Conservation (phyloP, 2,888 invertebrate species). For the Watsonalla binaria region DNA sequence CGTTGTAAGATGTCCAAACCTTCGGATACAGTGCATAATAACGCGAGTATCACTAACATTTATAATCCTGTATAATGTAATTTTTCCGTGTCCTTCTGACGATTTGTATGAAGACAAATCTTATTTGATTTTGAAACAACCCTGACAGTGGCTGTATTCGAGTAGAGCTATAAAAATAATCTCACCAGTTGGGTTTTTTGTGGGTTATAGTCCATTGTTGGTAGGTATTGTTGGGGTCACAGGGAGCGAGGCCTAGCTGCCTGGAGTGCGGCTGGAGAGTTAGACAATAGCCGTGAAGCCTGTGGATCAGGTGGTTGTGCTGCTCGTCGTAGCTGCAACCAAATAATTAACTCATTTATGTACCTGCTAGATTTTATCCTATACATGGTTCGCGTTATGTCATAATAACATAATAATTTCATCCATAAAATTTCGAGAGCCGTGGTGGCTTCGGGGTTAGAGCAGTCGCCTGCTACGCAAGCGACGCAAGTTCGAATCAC, state of each 20-base stretch:
- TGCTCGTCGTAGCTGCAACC: constrained; percentile 83
- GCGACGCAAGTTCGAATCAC: too few species aligned
- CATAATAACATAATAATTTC: too few species aligned
- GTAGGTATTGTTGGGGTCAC: constrained; percentile 90
- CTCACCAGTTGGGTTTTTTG: constrained; percentile 59
- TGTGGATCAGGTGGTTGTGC: constrained; percentile 85
- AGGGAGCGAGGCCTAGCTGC: constrained; percentile 87
- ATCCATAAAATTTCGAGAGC: too few species aligned
- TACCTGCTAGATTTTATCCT: not conserved
- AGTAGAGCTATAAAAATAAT: not conserved
- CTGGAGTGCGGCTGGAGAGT: constrained; percentile 90
- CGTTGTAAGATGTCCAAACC: too few species aligned
- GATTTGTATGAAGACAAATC: too few species aligned
- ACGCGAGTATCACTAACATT: too few species aligned
- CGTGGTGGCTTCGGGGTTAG: too few species aligned
- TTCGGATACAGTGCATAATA: too few species aligned
- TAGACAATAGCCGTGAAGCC: constrained; percentile 88
- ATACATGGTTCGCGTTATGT: too few species aligned
- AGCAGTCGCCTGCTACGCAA: too few species aligned
- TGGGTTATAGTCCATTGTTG: constrained; percentile 90
- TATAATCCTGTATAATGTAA: too few species aligned
- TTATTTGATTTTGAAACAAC: constrained; percentile 2
- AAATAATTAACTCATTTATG: not conserved
- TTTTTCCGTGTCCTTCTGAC: too few species aligned
- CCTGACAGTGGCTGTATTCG: constrained; percentile 9